Base-by-base conservation (phyloP, 1,140 invertebrate species). In the Meloidogyne hapla region DNA sequence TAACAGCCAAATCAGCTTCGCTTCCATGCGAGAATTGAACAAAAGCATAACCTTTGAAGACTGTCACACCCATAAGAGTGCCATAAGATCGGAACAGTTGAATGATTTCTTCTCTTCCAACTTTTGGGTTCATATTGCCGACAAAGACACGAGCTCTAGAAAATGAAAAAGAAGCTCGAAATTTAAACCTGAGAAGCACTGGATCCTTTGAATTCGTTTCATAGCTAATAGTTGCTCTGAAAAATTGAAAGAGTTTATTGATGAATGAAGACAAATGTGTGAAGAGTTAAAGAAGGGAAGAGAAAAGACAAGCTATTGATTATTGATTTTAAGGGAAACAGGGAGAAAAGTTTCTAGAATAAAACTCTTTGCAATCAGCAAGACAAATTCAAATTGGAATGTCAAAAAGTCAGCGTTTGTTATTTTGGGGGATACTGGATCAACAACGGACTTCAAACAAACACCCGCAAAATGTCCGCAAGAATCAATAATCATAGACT, bases 11-110 rank as follows among this genome's bases (percentile, higher is more conserved):
- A 66, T 78, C 77, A 15, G 76, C 76, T 64, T 78, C 75, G 21
- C 26, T 63, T 61, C 42, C 75, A 45, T 68, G 66, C 26, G 62
- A 77, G 18, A 64, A 79, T 69, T 79, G 78, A 6, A 79, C 78
- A 74, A 79, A 79, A n/a, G 78, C 78, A 26, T 80, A 79, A 5
- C 78, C 78, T 42, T 79, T 79, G 56, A 79, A 79, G 23, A 79
- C 38, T 8, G 78, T 79, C 8, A 79, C 77, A 45, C 78, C 78
- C 18, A 79, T 18, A 40, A 79, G 40, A 42, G 62, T 79, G 1
- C 78, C 78, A 62, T 79, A 79, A n/a, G 63, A 28, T 18, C 23
- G 33, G 38, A 79, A 79, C 23, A 80, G 23, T 40, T 80, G 56
- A 67, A 79, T 79, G 18, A 79, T 48, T 25, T 79, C 78, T 3